These are phyloP conservation scores for Indicator indicator DNA, from an alignment of 2,113 vertebrate species.

Conservation along the genomic window DNA sequence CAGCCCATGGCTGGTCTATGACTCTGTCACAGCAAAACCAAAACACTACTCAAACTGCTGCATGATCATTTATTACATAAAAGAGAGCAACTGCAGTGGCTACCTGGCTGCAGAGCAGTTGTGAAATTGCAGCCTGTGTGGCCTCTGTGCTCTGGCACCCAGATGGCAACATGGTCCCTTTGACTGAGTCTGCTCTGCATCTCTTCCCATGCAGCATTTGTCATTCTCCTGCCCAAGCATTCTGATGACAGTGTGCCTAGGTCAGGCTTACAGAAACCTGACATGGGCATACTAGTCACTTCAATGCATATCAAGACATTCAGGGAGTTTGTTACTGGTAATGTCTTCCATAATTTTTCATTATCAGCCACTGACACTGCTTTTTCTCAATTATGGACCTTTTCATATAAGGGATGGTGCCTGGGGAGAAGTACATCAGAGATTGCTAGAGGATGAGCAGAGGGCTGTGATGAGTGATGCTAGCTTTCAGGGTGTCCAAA, in stretches of 20 bases:
- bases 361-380: not conserved
- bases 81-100: not conserved
- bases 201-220: not conserved
- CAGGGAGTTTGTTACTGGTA: not conserved
- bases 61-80: not conserved
- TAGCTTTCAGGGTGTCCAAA: not conserved
- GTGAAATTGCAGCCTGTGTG: not conserved
- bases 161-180: not conserved
- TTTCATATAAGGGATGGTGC: not conserved
- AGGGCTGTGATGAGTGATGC: not conserved
- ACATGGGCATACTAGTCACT: not conserved
- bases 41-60: not conserved
- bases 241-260: not conserved
- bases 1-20: not conserved
- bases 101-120: not conserved
- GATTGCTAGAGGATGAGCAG: not conserved
- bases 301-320: not conserved
- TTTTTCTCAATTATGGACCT: not conserved
- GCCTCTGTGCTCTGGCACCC: not conserved
- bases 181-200: fast-evolving
- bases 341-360: not conserved
- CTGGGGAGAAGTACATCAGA: not conserved
- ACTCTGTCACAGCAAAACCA: not conserved
- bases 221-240: not conserved
- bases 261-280: not conserved